A percentile compares a stretch with the other conserved stretches of the same genome.
These are phyloP conservation scores for Tridacna crocea DNA, from an alignment of 2,888 invertebrate species.

Conservation along the genomic window DNA sequence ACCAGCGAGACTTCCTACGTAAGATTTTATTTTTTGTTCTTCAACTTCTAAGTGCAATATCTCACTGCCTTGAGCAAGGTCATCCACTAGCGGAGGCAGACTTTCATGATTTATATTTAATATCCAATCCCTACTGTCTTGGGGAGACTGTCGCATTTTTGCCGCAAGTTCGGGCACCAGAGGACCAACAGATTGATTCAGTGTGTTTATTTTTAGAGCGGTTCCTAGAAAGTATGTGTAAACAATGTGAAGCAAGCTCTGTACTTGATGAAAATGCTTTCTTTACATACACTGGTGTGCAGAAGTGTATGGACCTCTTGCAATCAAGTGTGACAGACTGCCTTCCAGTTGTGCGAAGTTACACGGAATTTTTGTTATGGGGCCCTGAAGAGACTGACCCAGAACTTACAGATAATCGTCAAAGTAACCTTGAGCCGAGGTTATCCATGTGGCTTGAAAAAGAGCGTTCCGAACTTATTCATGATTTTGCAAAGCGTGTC, in stretches of 20 bases:
- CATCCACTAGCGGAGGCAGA: conserved; percentile 76
- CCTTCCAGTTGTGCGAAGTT: conserved; percentile 74
- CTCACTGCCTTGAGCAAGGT: conserved; percentile 78
- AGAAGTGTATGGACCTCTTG: conserved; percentile 69
- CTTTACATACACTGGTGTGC: conserved; percentile 63
- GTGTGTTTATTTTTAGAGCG: conserved; percentile 75
- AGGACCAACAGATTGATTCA: conserved; percentile 75
- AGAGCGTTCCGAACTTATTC: conserved; percentile 71
- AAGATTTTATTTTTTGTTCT: conserved; percentile 70
- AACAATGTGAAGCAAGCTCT: conserved; percentile 53
- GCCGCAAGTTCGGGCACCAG: conserved; percentile 75
- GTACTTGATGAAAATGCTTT: conserved; percentile 62
- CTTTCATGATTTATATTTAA: conserved; percentile 74
- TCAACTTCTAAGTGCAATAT: conserved; percentile 78
- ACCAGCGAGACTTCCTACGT: conserved; percentile 68
- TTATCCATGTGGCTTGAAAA: conserved; percentile 78
- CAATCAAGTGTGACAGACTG: conserved; percentile 72
- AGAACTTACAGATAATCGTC: conserved; percentile 56
- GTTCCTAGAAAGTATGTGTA: conserved; percentile 68
- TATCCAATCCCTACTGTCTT: conserved; percentile 71
- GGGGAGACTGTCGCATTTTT: conserved; percentile 73
- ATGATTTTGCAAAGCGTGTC: conserved; percentile 69
- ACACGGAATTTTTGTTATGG: conserved; percentile 78
- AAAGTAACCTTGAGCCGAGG: conserved; percentile 72
- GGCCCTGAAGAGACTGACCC: conserved; percentile 68